Base-by-base conservation (phyloP, 2,113 vertebrate species). In the Antennarius striatus region DNA sequence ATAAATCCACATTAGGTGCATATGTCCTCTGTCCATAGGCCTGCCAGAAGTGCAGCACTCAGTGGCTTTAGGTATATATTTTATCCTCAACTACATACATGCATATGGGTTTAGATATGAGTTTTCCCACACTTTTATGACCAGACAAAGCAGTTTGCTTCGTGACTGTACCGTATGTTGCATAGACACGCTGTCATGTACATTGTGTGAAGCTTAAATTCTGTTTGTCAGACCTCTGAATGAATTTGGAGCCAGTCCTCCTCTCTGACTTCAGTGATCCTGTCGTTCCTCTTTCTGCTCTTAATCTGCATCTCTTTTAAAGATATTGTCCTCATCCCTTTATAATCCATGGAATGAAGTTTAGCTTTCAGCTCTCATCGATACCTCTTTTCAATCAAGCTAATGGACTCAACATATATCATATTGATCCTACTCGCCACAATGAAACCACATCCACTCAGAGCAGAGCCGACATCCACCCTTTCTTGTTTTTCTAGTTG, bases 391-490 rank as follows among this genome's bases (percentile, higher is more conserved):
- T 93, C 94, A 94, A 95, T 95, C 94, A 94, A 91, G 91, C 93
- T 97, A 96, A 96, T 96, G 95, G 95, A 96, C 88, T 86, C 93
- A 89, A 91, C 92, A 94, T 92, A 92, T 92, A 93, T 91, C 91
- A 90, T 94, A 96, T 95, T 95, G 95, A 97, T 96, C 91, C 93
- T 88, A 85, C 89, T 91, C 83, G 88, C 91, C 93, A 91, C 91
- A 89, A 92, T 93, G 90, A 93, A 93, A 93, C 91, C 91, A 94
- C 91, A 83, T 86, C 86, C 7, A 86, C 93, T 94, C 92, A 89
- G 91, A 90, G 88, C 85, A 85, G 85, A 91, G 93, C 91, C 92
- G 92, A 89, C 79, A 91, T 84, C 90, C 91, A 86, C 88, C 88
- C 88, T 88, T 63, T 63, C 48, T 56, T 59, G 86, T 86, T 91